Conservation (phyloP, 2,888 invertebrate genomes). For the Spodoptera littoralis region DNA sequence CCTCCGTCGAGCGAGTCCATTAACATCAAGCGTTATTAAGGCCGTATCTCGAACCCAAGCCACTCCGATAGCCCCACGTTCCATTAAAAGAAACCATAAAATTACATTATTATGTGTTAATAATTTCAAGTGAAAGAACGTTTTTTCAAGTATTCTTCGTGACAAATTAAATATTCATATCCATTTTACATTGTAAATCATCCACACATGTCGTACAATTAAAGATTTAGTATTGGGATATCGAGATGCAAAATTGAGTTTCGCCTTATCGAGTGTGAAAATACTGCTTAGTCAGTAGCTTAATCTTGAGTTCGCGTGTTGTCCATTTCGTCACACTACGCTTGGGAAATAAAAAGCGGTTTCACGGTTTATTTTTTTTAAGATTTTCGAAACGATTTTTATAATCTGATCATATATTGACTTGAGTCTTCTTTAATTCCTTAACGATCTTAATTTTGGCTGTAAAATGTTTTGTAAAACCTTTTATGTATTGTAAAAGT, state of each 20-base stretch:
- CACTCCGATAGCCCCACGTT: slow-evolving; percentile 81
- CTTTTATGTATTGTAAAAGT: slow-evolving; percentile 56
- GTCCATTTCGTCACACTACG: slow-evolving; percentile 64
- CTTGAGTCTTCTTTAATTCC: slow-evolving; percentile 67
- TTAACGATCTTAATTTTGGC: slow-evolving; percentile 63
- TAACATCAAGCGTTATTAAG: slow-evolving; percentile 83
- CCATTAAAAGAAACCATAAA: slow-evolving; percentile 88
- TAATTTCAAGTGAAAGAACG: slow-evolving; percentile 84
- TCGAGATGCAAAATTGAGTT: slow-evolving; percentile 68
- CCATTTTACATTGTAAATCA: slow-evolving; percentile 67
- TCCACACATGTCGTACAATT: slow-evolving; percentile 64
- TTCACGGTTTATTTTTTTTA: slow-evolving; percentile 64
- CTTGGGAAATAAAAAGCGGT: slow-evolving; percentile 63
- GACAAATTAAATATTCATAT: slow-evolving; percentile 80
- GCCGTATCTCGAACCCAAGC: slow-evolving; percentile 78
- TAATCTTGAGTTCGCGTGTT: slow-evolving; percentile 63
- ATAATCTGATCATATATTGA: slow-evolving; percentile 66
- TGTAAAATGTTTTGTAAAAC: slow-evolving; percentile 58
- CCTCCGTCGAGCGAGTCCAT: slow-evolving; percentile 75
- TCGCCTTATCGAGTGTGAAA: slow-evolving; percentile 71
- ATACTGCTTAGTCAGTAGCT: slow-evolving; percentile 68
- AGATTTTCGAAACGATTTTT: slow-evolving; percentile 61
- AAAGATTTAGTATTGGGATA: slow-evolving; percentile 62
- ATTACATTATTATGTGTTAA: slow-evolving; percentile 88
- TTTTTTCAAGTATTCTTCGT: slow-evolving; percentile 65